These are phyloP conservation scores for Limnephilus auricula DNA, from an alignment of 2,888 invertebrate genomes.

Conservation along the genomic window DNA sequence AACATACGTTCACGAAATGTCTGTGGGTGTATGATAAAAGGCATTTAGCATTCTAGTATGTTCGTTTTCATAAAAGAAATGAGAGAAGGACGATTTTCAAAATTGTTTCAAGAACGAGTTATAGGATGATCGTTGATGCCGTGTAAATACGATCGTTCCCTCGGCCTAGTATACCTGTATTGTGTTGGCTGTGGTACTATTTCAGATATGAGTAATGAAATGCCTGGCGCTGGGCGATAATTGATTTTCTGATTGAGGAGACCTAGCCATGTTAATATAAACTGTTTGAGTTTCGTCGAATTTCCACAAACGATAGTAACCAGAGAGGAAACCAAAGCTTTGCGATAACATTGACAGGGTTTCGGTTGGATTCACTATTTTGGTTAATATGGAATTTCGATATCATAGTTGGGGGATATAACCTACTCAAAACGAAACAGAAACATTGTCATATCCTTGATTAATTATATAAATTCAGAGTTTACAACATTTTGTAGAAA, in stretches of 20 bases:
- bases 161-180: too few species aligned
- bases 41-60: too few species aligned
- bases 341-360: background rate
- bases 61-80: too few species aligned
- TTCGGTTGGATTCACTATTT: background rate
- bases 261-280: background rate
- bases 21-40: too few species aligned
- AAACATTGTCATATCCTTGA: background rate
- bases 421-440: background rate
- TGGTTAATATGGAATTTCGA: background rate
- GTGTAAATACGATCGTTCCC: too few species aligned
- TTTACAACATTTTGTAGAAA: too few species aligned
- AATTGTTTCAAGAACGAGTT: too few species aligned
- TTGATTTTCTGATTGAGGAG: background rate
- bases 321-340: background rate
- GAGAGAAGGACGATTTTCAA: too few species aligned
- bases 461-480: background rate
- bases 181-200: background rate
- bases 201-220: background rate
- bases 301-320: background rate
- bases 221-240: background rate
- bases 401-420: background rate
- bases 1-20: too few species aligned
- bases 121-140: too few species aligned
- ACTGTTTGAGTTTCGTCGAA: background rate